Evolutionary conservation across 1,140 invertebrate genomes (phyloP).

Genomic region (Streblospio benedicti): DNA sequence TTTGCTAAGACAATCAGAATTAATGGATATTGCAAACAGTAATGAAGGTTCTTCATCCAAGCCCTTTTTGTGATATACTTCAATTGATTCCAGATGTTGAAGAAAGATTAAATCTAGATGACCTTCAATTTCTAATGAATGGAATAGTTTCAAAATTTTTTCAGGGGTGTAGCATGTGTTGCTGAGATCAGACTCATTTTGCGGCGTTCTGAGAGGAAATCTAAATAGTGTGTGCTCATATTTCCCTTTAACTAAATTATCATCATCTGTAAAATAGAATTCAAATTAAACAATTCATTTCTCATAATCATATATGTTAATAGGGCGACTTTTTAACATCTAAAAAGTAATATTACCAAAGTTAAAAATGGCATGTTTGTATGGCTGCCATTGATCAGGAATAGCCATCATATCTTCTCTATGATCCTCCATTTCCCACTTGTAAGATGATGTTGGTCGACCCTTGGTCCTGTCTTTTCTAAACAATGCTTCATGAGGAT

Average conservation of each 20-base stretch:
- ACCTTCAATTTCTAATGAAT: slow-evolving; percentile 11
- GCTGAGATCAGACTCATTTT: slow-evolving; percentile 3
- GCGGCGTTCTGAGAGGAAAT: slow-evolving; percentile 14
- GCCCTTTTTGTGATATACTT: slow-evolving; percentile 11
- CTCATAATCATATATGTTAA: too few species aligned
- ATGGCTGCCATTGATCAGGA: not conserved
- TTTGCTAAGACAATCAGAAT: slow-evolving; percentile 3
- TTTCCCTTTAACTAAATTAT: not conserved
- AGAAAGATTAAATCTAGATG: slow-evolving; percentile 19
- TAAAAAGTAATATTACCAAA: too few species aligned
- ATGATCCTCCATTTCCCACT: not conserved
- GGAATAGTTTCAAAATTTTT: slow-evolving; percentile 14
- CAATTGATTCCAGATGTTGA: slow-evolving; percentile 14
- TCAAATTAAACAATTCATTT: too few species aligned
- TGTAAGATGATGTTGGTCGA: not conserved
- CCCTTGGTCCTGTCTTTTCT: not conserved
- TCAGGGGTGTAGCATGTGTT: slow-evolving; percentile 4
- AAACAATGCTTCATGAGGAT: not conserved
- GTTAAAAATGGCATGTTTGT: not conserved
- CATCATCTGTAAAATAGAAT: not conserved
- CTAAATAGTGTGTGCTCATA: slow-evolving; percentile 19
- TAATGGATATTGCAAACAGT: not conserved
- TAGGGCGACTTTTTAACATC: too few species aligned
- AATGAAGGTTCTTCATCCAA: not conserved
- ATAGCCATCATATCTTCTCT: not conserved